A percentile compares a stretch with the other conserved stretches of the same genome.
phyloP scores from a whole-genome alignment of 2,888 invertebrate species.

The Latheticus oryzae region DNA sequence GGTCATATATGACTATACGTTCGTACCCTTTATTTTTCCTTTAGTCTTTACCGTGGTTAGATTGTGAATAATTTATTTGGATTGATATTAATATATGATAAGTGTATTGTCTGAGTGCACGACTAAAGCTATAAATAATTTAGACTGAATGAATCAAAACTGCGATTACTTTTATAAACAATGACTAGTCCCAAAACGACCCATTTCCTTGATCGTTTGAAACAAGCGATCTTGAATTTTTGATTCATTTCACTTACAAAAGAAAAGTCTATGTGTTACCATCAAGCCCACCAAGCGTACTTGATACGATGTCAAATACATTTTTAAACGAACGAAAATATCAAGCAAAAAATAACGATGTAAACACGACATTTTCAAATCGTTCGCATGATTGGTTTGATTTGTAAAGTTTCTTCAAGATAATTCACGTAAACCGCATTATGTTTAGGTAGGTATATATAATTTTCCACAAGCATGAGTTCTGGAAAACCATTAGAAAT shows the following conservation, averaged over 20 bases:
- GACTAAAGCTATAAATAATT: too few relatives aligned
- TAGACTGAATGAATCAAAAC: too few relatives aligned
- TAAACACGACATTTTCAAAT: constrained; percentile 26
- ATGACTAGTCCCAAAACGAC: constrained; percentile 25
- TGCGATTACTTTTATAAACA: constrained; percentile 39
- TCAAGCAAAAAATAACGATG: constrained; percentile 23
- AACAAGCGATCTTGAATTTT: constrained; percentile 29
- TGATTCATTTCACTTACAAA: constrained; percentile 24
- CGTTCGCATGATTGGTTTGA: constrained; percentile 25
- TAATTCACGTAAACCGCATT: constrained; percentile 15
- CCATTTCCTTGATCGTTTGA: constrained; percentile 21
- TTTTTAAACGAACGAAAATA: constrained; percentile 31
- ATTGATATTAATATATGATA: too few relatives aligned
- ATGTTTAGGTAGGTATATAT: constrained; percentile 28
- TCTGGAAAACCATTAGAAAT: constrained; percentile 16
- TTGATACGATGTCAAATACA: constrained; percentile 29
- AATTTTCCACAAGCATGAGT: constrained; percentile 18
- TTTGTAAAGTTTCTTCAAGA: constrained; percentile 18
- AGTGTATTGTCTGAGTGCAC: too few relatives aligned
- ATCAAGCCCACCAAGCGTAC: constrained; percentile 3
- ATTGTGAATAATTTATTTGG: too few relatives aligned
- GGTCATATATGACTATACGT: too few relatives aligned
- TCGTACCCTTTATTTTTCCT: too few relatives aligned
- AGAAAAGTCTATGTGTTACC: constrained; percentile 8
- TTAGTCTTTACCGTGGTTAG: too few relatives aligned